Percentiles rank a stretch among this genome's conserved stretches.
Evolutionary conservation across 2,797 vertebrate genomes (phyloP).

Genomic region (Falco berigora): DNA sequence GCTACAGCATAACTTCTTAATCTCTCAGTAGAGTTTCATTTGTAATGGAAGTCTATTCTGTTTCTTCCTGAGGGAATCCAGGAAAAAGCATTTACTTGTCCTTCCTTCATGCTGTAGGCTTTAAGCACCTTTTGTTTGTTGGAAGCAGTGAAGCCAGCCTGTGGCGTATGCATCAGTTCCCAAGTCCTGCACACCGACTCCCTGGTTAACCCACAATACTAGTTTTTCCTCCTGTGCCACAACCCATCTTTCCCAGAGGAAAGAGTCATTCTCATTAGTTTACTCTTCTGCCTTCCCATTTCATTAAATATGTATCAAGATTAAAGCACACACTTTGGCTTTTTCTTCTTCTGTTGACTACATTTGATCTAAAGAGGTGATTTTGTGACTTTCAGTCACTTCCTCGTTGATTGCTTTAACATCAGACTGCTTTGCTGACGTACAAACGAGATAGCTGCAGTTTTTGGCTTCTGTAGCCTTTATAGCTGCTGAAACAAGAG

Average conservation of each 20-base stretch:
- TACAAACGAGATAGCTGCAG: background rate
- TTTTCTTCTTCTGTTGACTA: background rate
- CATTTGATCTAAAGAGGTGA: background rate
- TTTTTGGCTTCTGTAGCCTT: background rate
- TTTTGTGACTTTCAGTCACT: background rate
- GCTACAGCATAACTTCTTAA: background rate
- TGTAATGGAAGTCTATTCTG: background rate
- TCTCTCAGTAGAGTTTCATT: background rate
- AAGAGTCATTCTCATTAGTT: background rate
- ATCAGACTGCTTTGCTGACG: background rate
- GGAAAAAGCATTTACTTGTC: background rate
- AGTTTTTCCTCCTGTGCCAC: background rate
- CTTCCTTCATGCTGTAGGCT: background rate
- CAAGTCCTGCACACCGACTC: background rate
- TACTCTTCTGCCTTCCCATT: background rate
- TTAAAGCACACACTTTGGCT: background rate
- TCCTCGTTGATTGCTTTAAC: background rate
- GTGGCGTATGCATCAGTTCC: background rate
- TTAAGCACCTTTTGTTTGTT: background rate
- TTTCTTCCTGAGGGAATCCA: background rate
- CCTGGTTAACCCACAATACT: background rate
- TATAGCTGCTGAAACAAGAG: background rate
- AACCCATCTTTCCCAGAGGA: background rate
- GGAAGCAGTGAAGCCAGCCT: background rate
- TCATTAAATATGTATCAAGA: constrained; percentile 37